These are phyloP conservation scores for Zosterops lateralis DNA, from an alignment of 2,113 vertebrate genomes.

Conservation along the genomic window DNA sequence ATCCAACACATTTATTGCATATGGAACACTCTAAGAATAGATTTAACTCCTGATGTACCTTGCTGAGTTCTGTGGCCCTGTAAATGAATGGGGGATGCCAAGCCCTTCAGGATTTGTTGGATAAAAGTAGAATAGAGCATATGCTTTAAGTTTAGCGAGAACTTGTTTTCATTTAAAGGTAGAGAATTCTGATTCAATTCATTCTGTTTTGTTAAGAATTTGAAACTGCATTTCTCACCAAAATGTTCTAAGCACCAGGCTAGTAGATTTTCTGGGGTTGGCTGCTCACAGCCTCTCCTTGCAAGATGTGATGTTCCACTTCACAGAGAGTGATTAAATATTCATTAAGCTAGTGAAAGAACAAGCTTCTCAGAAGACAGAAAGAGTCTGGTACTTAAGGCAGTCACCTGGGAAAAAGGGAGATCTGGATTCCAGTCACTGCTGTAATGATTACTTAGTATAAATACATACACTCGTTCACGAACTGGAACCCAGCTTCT, in stretches of 20 bases:
- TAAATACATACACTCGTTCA: conserved; percentile 61
- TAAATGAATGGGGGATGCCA: background rate
- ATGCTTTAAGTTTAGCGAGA: background rate
- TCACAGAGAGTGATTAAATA: conserved; percentile 66
- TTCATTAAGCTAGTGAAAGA: conserved; percentile 65
- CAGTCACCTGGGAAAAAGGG: conserved; percentile 61
- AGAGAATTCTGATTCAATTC: background rate
- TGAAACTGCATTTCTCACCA: conserved; percentile 9
- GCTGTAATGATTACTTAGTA: conserved; percentile 65
- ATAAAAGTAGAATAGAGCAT: background rate
- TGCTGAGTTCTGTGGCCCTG: background rate
- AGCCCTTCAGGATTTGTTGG: background rate
- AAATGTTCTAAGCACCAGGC: conserved; percentile 38
- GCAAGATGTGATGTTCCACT: conserved; percentile 59
- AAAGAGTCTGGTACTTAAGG: conserved; percentile 65
- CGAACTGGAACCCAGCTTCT: conserved; percentile 51
- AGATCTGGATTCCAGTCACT: conserved; percentile 68
- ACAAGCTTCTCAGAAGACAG: conserved; percentile 68
- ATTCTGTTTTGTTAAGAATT: conserved; percentile 21
- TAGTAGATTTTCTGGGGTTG: conserved; percentile 53
- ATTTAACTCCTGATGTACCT: background rate
- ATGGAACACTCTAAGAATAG: background rate
- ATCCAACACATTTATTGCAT: background rate
- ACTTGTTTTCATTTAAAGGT: background rate
- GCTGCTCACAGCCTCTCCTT: conserved; percentile 46